Conservation (phyloP, 2,113 vertebrate species). For the Eupsittula cactorum region DNA sequence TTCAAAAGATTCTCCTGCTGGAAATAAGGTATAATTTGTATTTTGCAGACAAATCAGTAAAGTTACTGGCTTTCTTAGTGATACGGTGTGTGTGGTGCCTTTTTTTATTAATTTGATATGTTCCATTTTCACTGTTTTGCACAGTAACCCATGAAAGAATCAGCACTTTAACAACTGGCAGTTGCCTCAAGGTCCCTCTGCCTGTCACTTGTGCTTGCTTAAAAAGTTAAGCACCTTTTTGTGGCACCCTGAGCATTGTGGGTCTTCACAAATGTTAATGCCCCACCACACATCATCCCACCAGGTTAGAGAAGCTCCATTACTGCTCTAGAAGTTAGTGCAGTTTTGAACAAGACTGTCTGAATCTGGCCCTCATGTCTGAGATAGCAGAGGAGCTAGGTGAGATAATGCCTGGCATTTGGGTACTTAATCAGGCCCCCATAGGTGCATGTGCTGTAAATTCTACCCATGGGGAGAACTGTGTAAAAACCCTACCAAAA, state of each 20-base stretch:
- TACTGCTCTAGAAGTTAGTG: neutral
- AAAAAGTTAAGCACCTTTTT: neutral
- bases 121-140: slow-evolving; percentile 33
- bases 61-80: slow-evolving; percentile 99
- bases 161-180: neutral
- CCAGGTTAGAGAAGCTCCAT: neutral
- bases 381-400: neutral
- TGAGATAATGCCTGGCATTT: neutral
- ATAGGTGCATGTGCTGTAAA: neutral
- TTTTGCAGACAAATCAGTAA: slow-evolving; percentile 99
- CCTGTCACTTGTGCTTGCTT: neutral
- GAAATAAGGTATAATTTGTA: slow-evolving; percentile 98
- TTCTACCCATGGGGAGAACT: neutral
- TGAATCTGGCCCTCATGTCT: neutral
- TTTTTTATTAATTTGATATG: slow-evolving; percentile 79
- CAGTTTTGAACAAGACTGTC: neutral
- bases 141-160: neutral
- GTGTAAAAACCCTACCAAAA: neutral
- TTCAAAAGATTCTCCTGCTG: slow-evolving; percentile 91
- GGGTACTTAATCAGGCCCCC: neutral
- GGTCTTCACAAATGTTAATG: neutral
- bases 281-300: neutral
- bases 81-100: slow-evolving; percentile 87
- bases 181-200: neutral
- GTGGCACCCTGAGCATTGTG: neutral